Conservation (phyloP, 2,113 vertebrate genomes). For the Irena cyanogastra region DNA sequence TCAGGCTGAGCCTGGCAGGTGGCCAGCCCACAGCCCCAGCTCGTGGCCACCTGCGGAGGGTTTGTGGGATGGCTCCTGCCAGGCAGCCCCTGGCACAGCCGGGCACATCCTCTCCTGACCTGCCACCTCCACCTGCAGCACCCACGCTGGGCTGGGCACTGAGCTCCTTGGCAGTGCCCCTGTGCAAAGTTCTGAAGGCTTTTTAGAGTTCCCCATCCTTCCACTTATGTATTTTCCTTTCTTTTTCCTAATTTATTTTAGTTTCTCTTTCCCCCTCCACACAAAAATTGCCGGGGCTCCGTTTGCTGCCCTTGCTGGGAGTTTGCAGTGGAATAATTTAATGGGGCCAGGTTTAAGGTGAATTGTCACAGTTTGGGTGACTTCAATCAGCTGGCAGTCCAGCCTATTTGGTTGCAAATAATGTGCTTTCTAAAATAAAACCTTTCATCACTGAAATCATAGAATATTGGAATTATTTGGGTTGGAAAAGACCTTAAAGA, state of each 20-base stretch:
- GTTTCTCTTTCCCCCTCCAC: neutral
- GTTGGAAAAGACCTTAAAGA: neutral
- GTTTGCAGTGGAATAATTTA: neutral
- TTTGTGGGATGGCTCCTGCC: neutral
- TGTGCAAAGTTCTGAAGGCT: neutral
- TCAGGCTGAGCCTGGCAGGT: neutral
- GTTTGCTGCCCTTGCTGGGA: neutral
- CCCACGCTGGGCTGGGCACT: neutral
- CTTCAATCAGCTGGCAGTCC: neutral
- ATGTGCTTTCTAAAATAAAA: neutral
- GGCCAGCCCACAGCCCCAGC: neutral
- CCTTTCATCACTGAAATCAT: neutral
- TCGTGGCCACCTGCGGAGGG: neutral
- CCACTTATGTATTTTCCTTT: rapidly evolving
- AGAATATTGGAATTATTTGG: neutral
- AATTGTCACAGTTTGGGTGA: neutral
- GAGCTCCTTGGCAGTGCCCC: neutral
- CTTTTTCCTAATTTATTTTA: neutral
- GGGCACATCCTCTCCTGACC: neutral
- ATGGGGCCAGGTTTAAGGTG: neutral
- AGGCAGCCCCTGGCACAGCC: neutral
- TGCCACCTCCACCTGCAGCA: neutral
- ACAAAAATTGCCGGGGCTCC: rapidly evolving
- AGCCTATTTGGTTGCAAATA: neutral
- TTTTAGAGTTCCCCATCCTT: neutral